Percentiles rank a stretch among this genome's conserved stretches.
Conservation (phyloP, 2,113 vertebrate species). For the Lonchura striata region DNA sequence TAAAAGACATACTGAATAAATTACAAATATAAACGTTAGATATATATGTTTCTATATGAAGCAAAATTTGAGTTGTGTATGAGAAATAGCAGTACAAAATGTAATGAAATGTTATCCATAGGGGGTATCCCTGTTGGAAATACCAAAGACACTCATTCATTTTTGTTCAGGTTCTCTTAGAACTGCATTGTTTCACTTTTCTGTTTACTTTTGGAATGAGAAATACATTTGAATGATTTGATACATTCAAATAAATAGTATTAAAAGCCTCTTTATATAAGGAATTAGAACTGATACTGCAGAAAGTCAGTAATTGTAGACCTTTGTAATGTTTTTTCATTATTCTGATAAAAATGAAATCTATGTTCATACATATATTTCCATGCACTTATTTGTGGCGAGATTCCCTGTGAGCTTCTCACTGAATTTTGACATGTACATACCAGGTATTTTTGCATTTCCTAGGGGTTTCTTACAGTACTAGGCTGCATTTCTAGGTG, state of each 20-base stretch:
- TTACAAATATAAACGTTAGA: not conserved
- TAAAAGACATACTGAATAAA: not conserved
- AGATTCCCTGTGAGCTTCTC: not conserved
- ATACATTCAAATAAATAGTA: not conserved
- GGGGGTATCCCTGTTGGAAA: not conserved
- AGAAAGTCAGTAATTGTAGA: not conserved
- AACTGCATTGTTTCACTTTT: not conserved
- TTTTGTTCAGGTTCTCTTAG: not conserved
- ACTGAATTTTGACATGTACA: accelerated
- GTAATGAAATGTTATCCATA: not conserved
- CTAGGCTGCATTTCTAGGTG: not conserved
- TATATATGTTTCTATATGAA: not conserved
- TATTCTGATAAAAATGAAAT: not conserved
- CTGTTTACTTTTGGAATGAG: not conserved
- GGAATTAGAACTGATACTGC: not conserved
- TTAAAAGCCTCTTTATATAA: not conserved
- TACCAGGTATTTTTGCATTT: not conserved
- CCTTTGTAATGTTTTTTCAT: not conserved
- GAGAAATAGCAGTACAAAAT: not conserved
- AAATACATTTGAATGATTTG: not conserved
- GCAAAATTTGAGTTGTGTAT: not conserved
- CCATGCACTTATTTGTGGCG: not conserved
- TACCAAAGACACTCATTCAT: not conserved
- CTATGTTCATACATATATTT: not conserved
- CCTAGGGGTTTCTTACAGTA: not conserved